These are phyloP conservation scores for Papilio dardanus DNA, from an alignment of 1,140 invertebrate species.

Conservation along the genomic window DNA sequence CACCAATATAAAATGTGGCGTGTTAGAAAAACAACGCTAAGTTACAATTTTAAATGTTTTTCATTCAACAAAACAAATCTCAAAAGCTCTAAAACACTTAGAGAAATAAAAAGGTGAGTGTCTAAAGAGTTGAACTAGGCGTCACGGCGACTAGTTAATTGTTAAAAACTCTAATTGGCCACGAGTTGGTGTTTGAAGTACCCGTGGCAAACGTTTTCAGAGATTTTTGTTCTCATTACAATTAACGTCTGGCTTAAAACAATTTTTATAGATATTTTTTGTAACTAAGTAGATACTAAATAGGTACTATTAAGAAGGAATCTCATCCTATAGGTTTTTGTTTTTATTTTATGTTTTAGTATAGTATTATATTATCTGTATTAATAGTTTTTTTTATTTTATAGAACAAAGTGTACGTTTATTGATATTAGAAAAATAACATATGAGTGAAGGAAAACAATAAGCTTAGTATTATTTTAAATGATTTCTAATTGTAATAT, in stretches of 20 bases:
- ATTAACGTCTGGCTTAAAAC: neutral
- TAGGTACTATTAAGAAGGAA: too few relatives aligned
- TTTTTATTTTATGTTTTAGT: neutral
- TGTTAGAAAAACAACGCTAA: neutral
- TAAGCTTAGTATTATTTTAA: neutral
- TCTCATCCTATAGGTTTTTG: too few relatives aligned
- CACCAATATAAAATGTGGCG: neutral
- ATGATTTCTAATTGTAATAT: neutral
- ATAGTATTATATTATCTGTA: neutral
- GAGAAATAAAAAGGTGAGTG: slow-evolving; percentile 32
- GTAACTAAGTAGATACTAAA: neutral
- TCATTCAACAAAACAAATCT: neutral
- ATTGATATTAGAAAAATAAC: too few relatives aligned
- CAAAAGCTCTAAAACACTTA: neutral
- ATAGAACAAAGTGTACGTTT: too few relatives aligned
- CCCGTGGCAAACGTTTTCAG: slow-evolving; percentile 13
- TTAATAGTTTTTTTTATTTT: too few relatives aligned
- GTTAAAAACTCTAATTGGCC: slow-evolving; percentile 65
- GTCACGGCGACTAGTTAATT: slow-evolving; percentile 53
- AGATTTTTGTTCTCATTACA: neutral
- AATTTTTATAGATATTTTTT: neutral
- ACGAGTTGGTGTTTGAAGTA: slow-evolving; percentile 48
- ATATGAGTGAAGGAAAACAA: neutral
- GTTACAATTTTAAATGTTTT: neutral
- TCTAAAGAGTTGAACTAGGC: slow-evolving; percentile 41